Conservation (phyloP, 2,888 invertebrate genomes). For the Melanotus villosus region DNA sequence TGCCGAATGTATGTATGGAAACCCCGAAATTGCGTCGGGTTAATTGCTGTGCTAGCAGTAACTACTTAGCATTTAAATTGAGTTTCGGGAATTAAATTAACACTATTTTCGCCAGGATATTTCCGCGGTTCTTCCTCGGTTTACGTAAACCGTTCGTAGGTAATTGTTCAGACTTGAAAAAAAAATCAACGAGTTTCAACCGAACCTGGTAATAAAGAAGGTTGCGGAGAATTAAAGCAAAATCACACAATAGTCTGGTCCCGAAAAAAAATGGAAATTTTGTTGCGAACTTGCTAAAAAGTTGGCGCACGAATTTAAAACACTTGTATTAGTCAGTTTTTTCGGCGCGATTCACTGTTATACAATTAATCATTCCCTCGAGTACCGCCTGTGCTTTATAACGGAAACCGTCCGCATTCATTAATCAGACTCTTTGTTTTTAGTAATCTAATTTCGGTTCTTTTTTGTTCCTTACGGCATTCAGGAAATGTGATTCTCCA, state of each 20-base stretch:
- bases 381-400: slow-evolving; percentile 59
- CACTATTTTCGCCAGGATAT: slow-evolving; percentile 27
- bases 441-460: slow-evolving; percentile 66
- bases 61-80: slow-evolving; percentile 56
- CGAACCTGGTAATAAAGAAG: no score
- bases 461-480: slow-evolving; percentile 61
- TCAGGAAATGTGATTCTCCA: slow-evolving; percentile 59
- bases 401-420: slow-evolving; percentile 58
- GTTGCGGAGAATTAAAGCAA: neutral
- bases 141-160: neutral
- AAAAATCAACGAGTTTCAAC: no score
- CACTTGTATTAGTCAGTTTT: slow-evolving; percentile 38
- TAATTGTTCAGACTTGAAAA: neutral
- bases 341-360: slow-evolving; percentile 52
- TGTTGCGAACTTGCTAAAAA: slow-evolving; percentile 27
- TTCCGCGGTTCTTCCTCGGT: neutral
- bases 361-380: slow-evolving; percentile 60
- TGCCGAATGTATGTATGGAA: slow-evolving; percentile 34
- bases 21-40: slow-evolving; percentile 41
- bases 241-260: neutral
- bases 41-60: slow-evolving; percentile 53
- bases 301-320: slow-evolving; percentile 31
- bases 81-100: slow-evolving; percentile 48
- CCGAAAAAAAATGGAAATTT: slow-evolving; percentile 20
- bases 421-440: slow-evolving; percentile 68